Evolutionary conservation across 64 coral and sea anemone species (phyloP), one percentile per base, ranked within the genome.

Genomic region (Stylophora pistillata): DNA sequence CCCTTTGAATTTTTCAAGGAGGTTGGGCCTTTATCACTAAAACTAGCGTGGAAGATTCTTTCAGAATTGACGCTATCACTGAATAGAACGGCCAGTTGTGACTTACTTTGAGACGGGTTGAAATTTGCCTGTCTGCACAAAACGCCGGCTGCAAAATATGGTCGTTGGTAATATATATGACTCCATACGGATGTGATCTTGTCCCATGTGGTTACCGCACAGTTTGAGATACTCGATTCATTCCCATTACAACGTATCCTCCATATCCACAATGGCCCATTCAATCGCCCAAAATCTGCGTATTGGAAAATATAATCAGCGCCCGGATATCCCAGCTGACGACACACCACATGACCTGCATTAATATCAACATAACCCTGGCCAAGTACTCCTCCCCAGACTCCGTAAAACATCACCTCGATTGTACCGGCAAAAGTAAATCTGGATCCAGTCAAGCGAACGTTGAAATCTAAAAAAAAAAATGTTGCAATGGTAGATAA

Each of bases 381-480:
- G 16, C 76, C 76, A 6, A 56, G 53, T 58, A 78, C n/a, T 6
- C 55, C 54, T 10, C 76, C 76, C 76, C 76, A 78, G 54, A 78
- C 25, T 78, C 76, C 76, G 10, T 78, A 57, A 12, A 30, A 78
- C 2, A n/a, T 58, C 76, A 78, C 53, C 20, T 58, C 55, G 3
- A 78, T 78, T 56, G 76, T 58, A 16, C 76, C 76, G 20, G 76
- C 76, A 58, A 58, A 78, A 30, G 76, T 1, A 55, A 78, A 26
- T 10, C 54, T 78, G n/a, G 76, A 58, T 58, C 76, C 76, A 27
- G 2, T 58, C 30, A 78, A 78, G 15, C 76, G 76, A 78, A 78
- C 76, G 5, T 78, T 53, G 58, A 78, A 58, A 30, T 58, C 76
- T 78, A n/a, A n/a, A 12, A 6, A 76, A 41, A 1, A 57, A 57